Conservation (phyloP, 2,113 vertebrate species). For the Zosterops pallidus region DNA sequence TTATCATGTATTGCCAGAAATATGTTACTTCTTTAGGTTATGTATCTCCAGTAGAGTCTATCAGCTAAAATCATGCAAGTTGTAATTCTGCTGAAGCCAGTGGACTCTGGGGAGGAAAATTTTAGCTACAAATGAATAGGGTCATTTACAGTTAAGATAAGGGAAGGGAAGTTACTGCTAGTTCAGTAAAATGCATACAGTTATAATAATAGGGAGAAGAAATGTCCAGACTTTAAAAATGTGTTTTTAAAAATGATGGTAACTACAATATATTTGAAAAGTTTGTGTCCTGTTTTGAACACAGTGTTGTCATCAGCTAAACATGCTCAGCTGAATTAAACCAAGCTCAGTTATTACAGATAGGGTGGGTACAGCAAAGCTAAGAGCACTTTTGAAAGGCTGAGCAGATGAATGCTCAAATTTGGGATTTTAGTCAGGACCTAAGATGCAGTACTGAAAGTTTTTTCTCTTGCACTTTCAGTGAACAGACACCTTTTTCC, state of each 20-base stretch:
- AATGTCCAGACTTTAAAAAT: neutral
- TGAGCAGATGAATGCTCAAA: neutral
- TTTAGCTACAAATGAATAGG: neutral
- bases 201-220: neutral
- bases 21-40: neutral
- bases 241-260: neutral
- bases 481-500: neutral
- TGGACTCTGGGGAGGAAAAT: neutral
- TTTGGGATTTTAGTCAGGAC: neutral
- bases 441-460: neutral
- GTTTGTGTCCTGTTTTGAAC: neutral
- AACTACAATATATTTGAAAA: neutral
- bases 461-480: neutral
- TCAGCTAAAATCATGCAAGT: neutral
- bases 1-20: conserved; percentile 20
- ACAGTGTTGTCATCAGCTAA: neutral
- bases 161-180: neutral
- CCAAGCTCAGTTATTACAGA: neutral
- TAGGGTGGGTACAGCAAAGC: neutral
- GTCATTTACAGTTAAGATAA: neutral
- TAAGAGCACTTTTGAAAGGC: neutral
- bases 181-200: neutral
- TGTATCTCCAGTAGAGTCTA: neutral
- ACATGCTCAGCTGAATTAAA: neutral
- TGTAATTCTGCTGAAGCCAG: neutral